A percentile compares a stretch with the other conserved stretches of the same genome.
Evolutionary conservation across 1,140 invertebrate genomes (phyloP).

Genomic region (Pemphigus obesinymphae): DNA sequence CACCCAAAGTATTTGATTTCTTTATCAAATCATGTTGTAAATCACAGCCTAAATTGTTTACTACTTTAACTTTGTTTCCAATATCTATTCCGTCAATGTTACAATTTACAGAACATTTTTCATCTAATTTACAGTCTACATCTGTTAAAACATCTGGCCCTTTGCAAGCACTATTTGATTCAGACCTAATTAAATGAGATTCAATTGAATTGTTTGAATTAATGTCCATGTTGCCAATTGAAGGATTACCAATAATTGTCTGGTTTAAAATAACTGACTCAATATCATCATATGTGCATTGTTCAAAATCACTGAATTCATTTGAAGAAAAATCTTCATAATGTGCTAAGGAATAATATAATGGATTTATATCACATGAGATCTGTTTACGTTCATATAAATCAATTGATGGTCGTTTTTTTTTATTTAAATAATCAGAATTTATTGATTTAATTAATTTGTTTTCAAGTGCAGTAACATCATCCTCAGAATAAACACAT

Average conservation of each 20-base stretch:
- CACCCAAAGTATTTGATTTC: background rate
- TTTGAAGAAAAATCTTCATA: conserved; percentile 30
- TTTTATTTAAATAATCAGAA: background rate
- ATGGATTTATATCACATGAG: conserved; percentile 31
- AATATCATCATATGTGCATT: background rate
- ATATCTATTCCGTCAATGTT: background rate
- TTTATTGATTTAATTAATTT: conserved; percentile 23
- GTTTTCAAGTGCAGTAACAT: background rate
- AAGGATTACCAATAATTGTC: background rate
- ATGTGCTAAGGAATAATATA: conserved; percentile 34
- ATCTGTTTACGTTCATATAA: conserved; percentile 6
- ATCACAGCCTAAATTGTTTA: background rate
- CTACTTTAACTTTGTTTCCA: background rate
- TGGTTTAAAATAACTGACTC: conserved; percentile 25
- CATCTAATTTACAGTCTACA: background rate
- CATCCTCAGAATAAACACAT: conserved; percentile 15
- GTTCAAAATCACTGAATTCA: conserved; percentile 32
- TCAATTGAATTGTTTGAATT: background rate
- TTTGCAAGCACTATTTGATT: background rate
- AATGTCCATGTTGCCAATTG: background rate
- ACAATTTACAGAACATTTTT: background rate
- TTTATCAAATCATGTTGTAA: background rate
- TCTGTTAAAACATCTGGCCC: background rate
- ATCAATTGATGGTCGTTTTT: background rate
- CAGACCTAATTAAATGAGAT: background rate